These are phyloP conservation scores for Cybosia mesomella DNA, from an alignment of 2,888 invertebrate species.

Conservation along the genomic window DNA sequence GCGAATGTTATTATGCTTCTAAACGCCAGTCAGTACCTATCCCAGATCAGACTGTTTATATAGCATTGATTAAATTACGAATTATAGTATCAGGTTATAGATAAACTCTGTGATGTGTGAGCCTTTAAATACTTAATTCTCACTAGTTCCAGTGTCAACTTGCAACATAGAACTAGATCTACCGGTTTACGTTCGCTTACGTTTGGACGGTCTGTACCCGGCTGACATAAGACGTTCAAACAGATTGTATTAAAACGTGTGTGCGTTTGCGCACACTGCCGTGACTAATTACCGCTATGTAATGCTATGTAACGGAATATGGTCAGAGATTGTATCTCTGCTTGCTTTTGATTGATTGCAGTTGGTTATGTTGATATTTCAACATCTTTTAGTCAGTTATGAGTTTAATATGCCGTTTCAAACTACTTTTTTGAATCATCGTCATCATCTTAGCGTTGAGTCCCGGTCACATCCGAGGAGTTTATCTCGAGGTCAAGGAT, in stretches of 20 bases:
- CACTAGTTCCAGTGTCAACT: no score
- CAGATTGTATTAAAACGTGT: conserved; percentile 16
- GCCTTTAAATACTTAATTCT: no score
- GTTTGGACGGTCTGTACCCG: not conserved
- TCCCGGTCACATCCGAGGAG: not conserved
- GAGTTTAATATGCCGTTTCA: not conserved
- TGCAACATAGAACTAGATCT: not conserved
- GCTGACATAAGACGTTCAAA: not conserved
- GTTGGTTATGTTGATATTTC: conserved; percentile 8
- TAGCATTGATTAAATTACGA: no score
- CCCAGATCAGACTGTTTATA: no score
- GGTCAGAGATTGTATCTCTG: conserved; percentile 12
- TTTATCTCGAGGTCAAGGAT: no score
- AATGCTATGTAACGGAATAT: conserved; percentile 27
- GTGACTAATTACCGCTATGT: conserved; percentile 58
- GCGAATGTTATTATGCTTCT: no score
- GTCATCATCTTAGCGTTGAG: not conserved
- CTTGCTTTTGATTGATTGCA: conserved; percentile 11
- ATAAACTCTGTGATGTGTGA: no score
- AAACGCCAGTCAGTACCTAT: no score
- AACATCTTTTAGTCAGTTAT: not conserved
- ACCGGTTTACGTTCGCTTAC: not conserved
- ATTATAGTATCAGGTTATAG: no score
- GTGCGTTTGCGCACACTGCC: conserved; percentile 34
- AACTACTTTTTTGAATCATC: not conserved